These are phyloP conservation scores for Petrocephalus sullivani DNA, from an alignment of 2,797 vertebrate genomes.

Conservation along the genomic window DNA sequence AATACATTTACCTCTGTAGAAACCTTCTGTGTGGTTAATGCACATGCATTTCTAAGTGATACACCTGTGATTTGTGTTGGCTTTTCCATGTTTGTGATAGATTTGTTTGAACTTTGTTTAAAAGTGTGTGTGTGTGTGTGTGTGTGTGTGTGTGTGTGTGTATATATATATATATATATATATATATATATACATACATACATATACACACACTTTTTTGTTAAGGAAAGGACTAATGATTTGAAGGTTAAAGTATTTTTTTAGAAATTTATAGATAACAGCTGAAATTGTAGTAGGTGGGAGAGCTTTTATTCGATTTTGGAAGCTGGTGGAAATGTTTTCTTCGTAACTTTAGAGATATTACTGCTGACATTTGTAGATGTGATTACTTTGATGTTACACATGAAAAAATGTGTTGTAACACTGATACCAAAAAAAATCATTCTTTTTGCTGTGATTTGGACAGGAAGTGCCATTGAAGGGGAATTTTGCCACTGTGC, in stretches of 20 bases:
- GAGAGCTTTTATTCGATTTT: background rate
- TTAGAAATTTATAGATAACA: background rate
- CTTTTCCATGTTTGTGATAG: background rate
- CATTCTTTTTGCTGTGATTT: background rate
- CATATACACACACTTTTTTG: background rate
- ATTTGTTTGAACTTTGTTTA: constrained; percentile 2
- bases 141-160: no score
- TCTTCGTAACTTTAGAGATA: background rate
- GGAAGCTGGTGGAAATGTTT: background rate
- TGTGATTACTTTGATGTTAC: constrained; percentile 10
- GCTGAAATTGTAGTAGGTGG: background rate
- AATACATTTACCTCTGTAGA: background rate
- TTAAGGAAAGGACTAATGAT: background rate
- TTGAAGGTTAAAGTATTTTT: background rate
- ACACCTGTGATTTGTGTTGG: background rate
- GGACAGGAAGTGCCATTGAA: background rate
- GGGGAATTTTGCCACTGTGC: background rate
- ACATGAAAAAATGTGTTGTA: background rate
- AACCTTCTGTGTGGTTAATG: background rate
- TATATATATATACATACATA: background rate
- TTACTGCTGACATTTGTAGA: background rate
- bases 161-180: background rate
- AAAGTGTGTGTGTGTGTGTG: background rate
- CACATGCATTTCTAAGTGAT: background rate
- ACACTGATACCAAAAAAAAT: background rate